Percentiles rank a stretch among this genome's conserved stretches.
phyloP scores from a whole-genome alignment of 2,888 invertebrate species.

The Dendrolimus houi region DNA sequence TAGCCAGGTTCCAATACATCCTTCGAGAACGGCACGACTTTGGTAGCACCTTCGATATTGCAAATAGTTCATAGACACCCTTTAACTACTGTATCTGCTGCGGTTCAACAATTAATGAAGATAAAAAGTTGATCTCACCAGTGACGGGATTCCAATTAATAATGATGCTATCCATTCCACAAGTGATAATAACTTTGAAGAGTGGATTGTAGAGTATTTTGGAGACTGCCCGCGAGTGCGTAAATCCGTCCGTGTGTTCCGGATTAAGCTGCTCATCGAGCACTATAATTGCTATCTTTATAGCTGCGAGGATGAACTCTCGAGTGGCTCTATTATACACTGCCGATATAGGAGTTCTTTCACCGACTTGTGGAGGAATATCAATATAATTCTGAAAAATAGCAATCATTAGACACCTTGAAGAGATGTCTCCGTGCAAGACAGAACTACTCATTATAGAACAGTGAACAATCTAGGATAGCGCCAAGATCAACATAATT shows the following conservation, averaged over 20 bases:
- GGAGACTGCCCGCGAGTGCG: constrained; percentile 83
- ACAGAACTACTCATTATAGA: too few relatives aligned
- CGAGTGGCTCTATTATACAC: constrained; percentile 81
- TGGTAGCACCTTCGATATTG: too few relatives aligned
- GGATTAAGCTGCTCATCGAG: constrained; percentile 81
- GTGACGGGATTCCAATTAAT: constrained; percentile 88
- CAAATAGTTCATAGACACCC: too few relatives aligned
- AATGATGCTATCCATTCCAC: constrained; percentile 87
- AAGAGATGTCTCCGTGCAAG: too few relatives aligned
- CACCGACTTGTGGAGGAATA: constrained; percentile 77
- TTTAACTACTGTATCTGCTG: too few relatives aligned
- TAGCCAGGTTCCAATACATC: too few relatives aligned
- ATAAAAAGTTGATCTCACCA: constrained; percentile 39
- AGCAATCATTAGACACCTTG: too few relatives aligned
- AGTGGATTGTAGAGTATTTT: constrained; percentile 85
- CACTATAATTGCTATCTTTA: constrained; percentile 78
- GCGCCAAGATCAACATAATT: too few relatives aligned
- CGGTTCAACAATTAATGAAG: not conserved
- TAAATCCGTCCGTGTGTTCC: constrained; percentile 83
- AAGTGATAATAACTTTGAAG: constrained; percentile 84
- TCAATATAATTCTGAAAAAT: constrained; percentile 78
- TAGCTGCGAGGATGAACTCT: constrained; percentile 80
- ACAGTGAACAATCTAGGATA: too few relatives aligned
- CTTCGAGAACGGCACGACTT: too few relatives aligned
- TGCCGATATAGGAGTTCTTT: constrained; percentile 75